Base-by-base conservation (phyloP, 1,140 invertebrate genomes). In the Geopemphigus sp. region DNA sequence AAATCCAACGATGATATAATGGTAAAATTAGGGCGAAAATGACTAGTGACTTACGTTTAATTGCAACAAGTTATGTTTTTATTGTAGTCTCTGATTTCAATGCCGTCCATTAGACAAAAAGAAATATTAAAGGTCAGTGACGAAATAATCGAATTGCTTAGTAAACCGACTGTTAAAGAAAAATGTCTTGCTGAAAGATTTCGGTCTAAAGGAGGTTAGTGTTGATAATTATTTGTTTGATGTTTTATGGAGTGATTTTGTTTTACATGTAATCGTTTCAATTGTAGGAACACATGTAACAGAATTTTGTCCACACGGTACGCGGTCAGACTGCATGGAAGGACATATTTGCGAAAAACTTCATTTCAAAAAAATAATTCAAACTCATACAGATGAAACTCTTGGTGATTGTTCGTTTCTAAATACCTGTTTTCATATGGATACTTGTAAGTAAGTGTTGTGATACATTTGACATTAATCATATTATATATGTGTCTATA, bases 361-460 rank as follows among this genome's bases (percentile, higher is more conserved):
- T 32, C 97, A 99, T 86, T 99, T 98, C 85, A 94, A 95, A 84
- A 98, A 98, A 88, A 98, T 98, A 81, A 97, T 98, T 82, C 95
- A 98, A 85, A 90, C 91, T 81, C 97, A 98, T 85, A 99, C 97
- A 0, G 97, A 98, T 85, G 96, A 98, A 86, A 91, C 94, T 0
- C 87, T 98, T 10, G 97, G 97, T 0, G 97, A 98, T 85, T 98
- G 97, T 85, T 98, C 96, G 59, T 98, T 98, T 86, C 88, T 98
- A 0, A 98, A 99, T 85, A 99, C 97, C 1, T 98, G 97, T 85
- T 99, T 98, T 84, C 97, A 99, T 85, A 98, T 99, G 96, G 96
- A 98, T 83, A 96, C 94, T 66, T 98, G 97, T 90, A 98, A 98
- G 91, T 92, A 84, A 85, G 86, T 83, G 53, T 50, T 50, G 47